Evolutionary conservation across 2,797 vertebrate genomes (phyloP).

Genomic region (Coregonus suidteri): DNA sequence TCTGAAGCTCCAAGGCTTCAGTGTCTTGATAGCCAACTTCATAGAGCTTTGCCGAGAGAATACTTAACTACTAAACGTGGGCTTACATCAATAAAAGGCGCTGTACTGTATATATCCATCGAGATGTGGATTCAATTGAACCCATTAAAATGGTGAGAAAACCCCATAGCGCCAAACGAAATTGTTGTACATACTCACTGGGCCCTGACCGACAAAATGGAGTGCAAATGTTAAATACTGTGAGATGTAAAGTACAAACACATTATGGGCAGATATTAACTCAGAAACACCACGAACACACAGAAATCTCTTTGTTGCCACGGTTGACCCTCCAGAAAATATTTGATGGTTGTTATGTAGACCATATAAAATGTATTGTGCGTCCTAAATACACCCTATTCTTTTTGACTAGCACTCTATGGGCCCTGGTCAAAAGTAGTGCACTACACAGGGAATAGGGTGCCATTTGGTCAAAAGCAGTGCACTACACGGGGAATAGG

Average conservation of each 20-base stretch:
- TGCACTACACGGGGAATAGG: no score
- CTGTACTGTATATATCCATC: conserved; percentile 64
- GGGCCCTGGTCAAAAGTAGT: no score
- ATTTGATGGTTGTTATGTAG: conserved; percentile 43
- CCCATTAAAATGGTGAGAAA: conserved; percentile 76
- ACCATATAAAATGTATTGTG: conserved; percentile 15
- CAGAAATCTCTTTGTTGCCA: conserved; percentile 43
- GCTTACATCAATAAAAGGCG: conserved; percentile 76
- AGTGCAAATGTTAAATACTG: conserved; percentile 85
- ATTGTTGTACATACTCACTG: conserved; percentile 81
- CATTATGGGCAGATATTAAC: conserved; percentile 78
- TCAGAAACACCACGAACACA: conserved; percentile 69
- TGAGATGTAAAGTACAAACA: conserved; percentile 78
- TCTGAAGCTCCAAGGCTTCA: conserved; percentile 60
- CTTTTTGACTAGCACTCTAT: not conserved
- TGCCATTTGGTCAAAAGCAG: no score
- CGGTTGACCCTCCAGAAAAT: conserved; percentile 36
- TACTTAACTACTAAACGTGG: conserved; percentile 67
- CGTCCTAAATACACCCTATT: not conserved
- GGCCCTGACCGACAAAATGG: conserved; percentile 84
- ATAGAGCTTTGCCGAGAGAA: conserved; percentile 71
- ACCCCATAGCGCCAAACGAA: conserved; percentile 79
- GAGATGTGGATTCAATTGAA: conserved; percentile 75
- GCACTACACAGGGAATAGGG: no score
- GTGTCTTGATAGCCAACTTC: conserved; percentile 67